Evolutionary conservation across 2,797 vertebrate species (phyloP).

Genomic region (Netta rufina): DNA sequence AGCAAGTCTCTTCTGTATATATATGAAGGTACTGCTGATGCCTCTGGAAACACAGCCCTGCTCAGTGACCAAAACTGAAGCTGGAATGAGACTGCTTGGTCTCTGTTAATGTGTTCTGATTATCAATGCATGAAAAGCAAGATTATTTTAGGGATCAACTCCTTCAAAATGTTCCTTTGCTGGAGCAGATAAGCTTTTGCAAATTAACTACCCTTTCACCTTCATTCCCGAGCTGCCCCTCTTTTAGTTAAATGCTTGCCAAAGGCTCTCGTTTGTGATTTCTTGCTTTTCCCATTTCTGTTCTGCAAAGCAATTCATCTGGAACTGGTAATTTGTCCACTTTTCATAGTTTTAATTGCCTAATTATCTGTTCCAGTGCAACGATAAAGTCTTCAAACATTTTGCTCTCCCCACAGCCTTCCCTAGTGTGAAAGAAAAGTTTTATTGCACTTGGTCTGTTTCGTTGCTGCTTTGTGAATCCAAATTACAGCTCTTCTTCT

Average conservation of each 20-base stretch:
- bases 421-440: not conserved
- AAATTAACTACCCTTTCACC: conserved; percentile 6
- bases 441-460: not conserved
- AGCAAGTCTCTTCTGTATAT: not conserved
- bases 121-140: not conserved
- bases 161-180: not conserved
- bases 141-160: not conserved
- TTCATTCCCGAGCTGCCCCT: not conserved
- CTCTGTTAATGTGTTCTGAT: not conserved
- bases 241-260: not conserved
- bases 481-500: not conserved
- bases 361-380: conserved; percentile 49
- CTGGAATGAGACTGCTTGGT: not conserved
- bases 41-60: not conserved
- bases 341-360: conserved; percentile 59
- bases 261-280: not conserved
- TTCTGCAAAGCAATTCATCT: conserved; percentile 1
- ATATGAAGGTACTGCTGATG: not conserved
- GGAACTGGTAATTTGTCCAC: conserved; percentile 40
- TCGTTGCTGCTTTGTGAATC: not conserved
- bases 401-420: not conserved
- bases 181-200: not conserved
- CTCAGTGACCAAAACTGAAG: not conserved
- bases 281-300: not conserved
- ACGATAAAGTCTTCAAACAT: conserved; percentile 36